Evolutionary conservation across 2,113 vertebrate species (phyloP), one percentile per base, ranked within the genome.

Genomic region (Epinephelus moara): DNA sequence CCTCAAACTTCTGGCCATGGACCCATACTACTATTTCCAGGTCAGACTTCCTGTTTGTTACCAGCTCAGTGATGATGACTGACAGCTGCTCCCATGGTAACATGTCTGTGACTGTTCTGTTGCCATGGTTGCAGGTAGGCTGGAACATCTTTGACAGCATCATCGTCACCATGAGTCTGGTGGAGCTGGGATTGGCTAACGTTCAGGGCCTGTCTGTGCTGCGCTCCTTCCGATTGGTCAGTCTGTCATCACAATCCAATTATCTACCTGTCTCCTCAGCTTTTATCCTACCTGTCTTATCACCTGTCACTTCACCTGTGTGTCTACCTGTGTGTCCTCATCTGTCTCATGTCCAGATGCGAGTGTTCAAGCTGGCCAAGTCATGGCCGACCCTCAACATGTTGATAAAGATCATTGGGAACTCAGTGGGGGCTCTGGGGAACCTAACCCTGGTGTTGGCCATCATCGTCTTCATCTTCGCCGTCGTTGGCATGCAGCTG

Each of bases 91-190:
- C 1, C 12, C 23, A 40, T 25, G 17, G 25, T 82, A 55, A 84
- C 15, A 1, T 71, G 5, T 55, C 33, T 59, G 33, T 67, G 3
- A 19, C 13, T 42, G 3, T 30, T 25, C 18, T 80, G 42, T 86
- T 72, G 1, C 59, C 30, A 49, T 87, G 78, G 8, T 70, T 81
- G 7, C 96, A 99, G 94, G 96, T 97, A 62, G 98, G 98, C 61
- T 99, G 98, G 98, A 99, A 99, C 82, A 96, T 99, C 85, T 99
- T 99, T 0, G 98, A 99, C 94, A 98, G 97, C 76, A 95, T 99
- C 91, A 99, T 99, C 0, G 98, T 99, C 88, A 98, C 96, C 21
- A 95, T 99, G 90, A 99, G 97, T 91, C 94, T 99, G 88, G 97
- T 99, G 81, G 98, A 99, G 89, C 94, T 99, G 81, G 97, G 97